Evolutionary conservation across 2,113 vertebrate genomes (phyloP), one percentile per base, ranked within the genome.

Genomic region (Cynoglossus semilaevis): DNA sequence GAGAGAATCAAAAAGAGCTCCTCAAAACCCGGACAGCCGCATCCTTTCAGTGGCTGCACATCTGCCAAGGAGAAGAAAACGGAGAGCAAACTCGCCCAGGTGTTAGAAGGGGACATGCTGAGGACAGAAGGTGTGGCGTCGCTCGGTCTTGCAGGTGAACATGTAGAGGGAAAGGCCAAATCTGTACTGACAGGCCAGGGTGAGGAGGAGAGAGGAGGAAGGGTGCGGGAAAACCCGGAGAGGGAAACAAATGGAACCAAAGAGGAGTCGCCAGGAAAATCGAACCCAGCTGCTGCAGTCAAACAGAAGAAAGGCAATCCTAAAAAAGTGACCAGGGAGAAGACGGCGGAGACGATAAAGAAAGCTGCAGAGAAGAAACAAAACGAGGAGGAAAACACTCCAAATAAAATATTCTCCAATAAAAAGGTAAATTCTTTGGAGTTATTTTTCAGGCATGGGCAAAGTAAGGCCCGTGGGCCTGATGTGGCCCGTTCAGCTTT

Each of bases 31-130:
- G 35, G 76, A 38, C 79, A 84, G 37, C 63, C 71, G 57, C 83
- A 72, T 61, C 69, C 76, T 42, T 77, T 83, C 35, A 77, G 70
- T 47, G 71, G 70, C 58, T 81, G 62, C 67, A 61, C 72, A 58
- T 82, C 85, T 56, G 79, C 76, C 48, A 87, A 89, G 9, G 85
- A 83, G 47, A 84, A 67, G 74, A 73, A 80, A 70, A 79, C 74
- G 74, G 88, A 90, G 50, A 87, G 83, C 51, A 83, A 85, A 73
- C 68, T 88, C 7, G 77, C 86, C 54, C 79, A 88, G 77, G 83
- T 88, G 67, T 80, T 85, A 67, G 11, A 93, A 86, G 88, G 90
- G 88, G 81, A 81, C 77, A 87, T 82, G 82, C 37, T 78, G 87
- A 88, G 89, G 90, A 90, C 76, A 87, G 85, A 87, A 68, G 76